Evolutionary conservation across 2,888 invertebrate genomes (phyloP), one percentile per base, ranked within the genome.

Genomic region (Napeogenes sylphis): DNA sequence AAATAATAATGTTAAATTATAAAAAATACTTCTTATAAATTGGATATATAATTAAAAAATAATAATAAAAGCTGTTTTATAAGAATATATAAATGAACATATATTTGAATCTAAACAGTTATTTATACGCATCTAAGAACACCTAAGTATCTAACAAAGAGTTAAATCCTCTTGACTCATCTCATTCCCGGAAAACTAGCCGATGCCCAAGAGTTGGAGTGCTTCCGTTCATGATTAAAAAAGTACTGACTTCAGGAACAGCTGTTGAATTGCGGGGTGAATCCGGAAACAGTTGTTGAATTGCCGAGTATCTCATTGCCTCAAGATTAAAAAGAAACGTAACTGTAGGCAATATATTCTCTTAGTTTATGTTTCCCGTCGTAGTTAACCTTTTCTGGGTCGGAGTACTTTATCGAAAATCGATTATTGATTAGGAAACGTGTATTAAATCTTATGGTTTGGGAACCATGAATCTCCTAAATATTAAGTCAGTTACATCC

Each of bases 211-310:
- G 61, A 67, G 67, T 67, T 63, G 57, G 61, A 67, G 63, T 63
- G 59, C 61, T 59, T 65, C 58, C 47, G 58, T 54, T 45, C 61
- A 55, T 67, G 65, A 67, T 67, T 67, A 67, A 67, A 67, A 67
- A 67, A 67, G 61, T 67, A 67, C 61, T 59, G 67, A 61, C 61
- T 67, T 62, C 64, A 60, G 61, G 47, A 67, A 65, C 65, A 63
- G 65, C 67, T 65, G 63, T 65, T 63, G 63, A 63, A 51, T 61
- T 51, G 51, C 46, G 62, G 59, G 57, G 47, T 65, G 63, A 46
- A 64, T 56, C 68, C 56, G 54, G 61, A 66, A 65, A 59, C 61
- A 58, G 65, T 62, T 63, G 58, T 58, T 21, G 21, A 55, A 55
- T 38, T 38, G 55, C 38, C n/a, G 33, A 55, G 38, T 35, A 55